Evolutionary conservation across 2,888 invertebrate species (phyloP).

Genomic region (Cloeon dipterum): DNA sequence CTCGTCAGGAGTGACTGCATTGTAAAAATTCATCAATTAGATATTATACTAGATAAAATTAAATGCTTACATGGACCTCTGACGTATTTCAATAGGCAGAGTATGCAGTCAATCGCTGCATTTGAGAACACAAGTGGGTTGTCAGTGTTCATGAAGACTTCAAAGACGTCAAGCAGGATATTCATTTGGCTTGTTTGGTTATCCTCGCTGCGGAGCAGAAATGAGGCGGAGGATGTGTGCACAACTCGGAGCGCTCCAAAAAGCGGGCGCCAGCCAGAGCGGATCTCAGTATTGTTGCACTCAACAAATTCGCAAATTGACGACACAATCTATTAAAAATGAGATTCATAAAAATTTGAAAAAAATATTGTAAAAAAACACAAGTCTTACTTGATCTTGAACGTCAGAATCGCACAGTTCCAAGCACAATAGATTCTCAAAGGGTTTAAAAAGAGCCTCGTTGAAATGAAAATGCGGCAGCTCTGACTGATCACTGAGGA

Average conservation of each 20-base stretch:
- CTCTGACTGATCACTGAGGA: slow-evolving; percentile 70
- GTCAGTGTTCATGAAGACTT: slow-evolving; percentile 79
- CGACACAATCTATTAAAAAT: slow-evolving; percentile 54
- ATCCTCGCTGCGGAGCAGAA: slow-evolving; percentile 5
- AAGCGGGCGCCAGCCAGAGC: slow-evolving; percentile 88
- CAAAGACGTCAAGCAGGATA: slow-evolving; percentile 73
- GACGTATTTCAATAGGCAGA: slow-evolving; percentile 63
- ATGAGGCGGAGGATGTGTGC: slow-evolving; percentile 1
- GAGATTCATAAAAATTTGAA: not conserved
- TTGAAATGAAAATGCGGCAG: slow-evolving; percentile 88
- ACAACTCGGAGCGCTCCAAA: slow-evolving; percentile 86
- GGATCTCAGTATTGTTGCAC: slow-evolving; percentile 76
- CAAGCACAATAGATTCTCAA: slow-evolving; percentile 79
- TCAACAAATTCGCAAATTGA: slow-evolving; percentile 92
- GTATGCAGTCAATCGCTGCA: slow-evolving; percentile 79
- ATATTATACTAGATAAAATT: not conserved
- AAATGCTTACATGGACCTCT: slow-evolving; percentile 34
- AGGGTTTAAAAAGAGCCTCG: slow-evolving; percentile 82
- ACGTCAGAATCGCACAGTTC: slow-evolving; percentile 86
- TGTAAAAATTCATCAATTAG: too few species aligned
- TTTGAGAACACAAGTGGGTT: slow-evolving; percentile 85
- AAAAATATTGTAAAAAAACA: not conserved
- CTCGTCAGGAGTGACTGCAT: not conserved
- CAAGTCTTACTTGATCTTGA: slow-evolving; percentile 36
- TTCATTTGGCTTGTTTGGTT: slow-evolving; percentile 27